Evolutionary conservation across 2,113 vertebrate species (phyloP).

Genomic region (Sapayoa aenigma): DNA sequence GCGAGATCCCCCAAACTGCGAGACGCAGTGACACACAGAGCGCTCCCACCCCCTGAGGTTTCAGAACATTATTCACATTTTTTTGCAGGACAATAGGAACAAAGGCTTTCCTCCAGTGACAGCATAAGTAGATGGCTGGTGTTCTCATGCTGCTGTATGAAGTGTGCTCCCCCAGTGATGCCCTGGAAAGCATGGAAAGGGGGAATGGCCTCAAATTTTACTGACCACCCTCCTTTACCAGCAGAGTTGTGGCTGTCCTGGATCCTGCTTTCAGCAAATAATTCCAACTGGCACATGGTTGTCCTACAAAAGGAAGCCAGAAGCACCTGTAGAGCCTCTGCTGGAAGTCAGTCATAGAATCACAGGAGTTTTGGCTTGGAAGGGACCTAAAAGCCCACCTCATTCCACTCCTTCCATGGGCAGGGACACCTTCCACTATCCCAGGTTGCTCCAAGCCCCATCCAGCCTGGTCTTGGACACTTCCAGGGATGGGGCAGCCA

Average conservation of each 20-base stretch:
- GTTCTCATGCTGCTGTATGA: rapidly evolving
- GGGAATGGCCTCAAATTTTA: not conserved
- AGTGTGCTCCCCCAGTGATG: no score
- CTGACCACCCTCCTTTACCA: no score
- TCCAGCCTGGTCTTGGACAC: not conserved
- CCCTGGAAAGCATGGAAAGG: not conserved
- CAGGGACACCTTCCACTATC: not conserved
- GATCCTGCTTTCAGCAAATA: rapidly evolving
- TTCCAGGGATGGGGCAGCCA: rapidly evolving
- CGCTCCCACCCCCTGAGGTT: not conserved
- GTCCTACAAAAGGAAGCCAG: not conserved
- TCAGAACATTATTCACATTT: no score
- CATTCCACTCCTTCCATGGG: rapidly evolving
- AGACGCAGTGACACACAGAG: rapidly evolving
- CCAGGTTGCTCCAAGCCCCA: rapidly evolving
- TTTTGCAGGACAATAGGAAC: not conserved
- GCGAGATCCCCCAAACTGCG: not conserved
- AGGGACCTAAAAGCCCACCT: not conserved
- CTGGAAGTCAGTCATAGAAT: not conserved
- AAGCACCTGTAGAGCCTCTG: no score
- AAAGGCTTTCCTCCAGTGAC: not conserved
- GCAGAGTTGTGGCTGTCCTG: not conserved
- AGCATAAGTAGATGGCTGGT: rapidly evolving
- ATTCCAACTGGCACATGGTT: rapidly evolving
- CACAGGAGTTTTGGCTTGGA: rapidly evolving